Evolutionary conservation across 2,888 invertebrate genomes (phyloP).

Genomic region (Drosophila limbata): DNA sequence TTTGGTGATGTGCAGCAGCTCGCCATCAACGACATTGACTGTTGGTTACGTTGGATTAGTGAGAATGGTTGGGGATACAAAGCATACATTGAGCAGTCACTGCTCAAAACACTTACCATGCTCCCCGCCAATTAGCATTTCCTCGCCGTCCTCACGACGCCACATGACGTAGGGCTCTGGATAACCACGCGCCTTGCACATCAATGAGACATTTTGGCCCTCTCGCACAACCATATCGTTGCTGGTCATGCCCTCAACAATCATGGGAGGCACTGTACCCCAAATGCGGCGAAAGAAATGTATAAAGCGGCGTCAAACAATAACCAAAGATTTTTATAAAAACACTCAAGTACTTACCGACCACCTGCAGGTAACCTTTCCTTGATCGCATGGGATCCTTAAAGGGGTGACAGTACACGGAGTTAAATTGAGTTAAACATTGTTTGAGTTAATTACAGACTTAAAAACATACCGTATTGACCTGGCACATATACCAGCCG

Average conservation of each 20-base stretch:
- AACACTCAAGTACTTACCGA: slow-evolving; percentile 88
- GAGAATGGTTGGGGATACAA: slow-evolving; percentile 2
- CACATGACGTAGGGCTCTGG: slow-evolving; percentile 97
- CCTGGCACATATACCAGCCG: slow-evolving; percentile 97
- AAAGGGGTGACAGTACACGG: neutral
- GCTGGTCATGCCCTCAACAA: slow-evolving; percentile 95
- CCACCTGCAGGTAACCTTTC: slow-evolving; percentile 95
- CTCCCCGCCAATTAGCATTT: slow-evolving; percentile 95
- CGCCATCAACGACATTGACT: slow-evolving; percentile 96
- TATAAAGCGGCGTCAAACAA: neutral
- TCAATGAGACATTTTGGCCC: slow-evolving; percentile 94
- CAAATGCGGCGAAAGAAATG: neutral
- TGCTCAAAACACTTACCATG: slow-evolving; percentile 87
- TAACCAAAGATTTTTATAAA: slow-evolving; percentile 13
- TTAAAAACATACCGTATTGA: slow-evolving; percentile 88
- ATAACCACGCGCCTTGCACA: slow-evolving; percentile 94
- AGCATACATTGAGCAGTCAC: slow-evolving; percentile 13
- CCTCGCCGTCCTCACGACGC: slow-evolving; percentile 94
- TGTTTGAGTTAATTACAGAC: rapidly evolving
- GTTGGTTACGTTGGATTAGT: neutral
- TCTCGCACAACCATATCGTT: slow-evolving; percentile 96
- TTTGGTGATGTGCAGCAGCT: slow-evolving; percentile 93
- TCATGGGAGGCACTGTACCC: slow-evolving; percentile 93
- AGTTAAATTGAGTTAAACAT: neutral
- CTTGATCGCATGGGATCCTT: slow-evolving; percentile 95